Base-by-base conservation (phyloP, 1,140 invertebrate genomes). In the Odontomachus brunneus region DNA sequence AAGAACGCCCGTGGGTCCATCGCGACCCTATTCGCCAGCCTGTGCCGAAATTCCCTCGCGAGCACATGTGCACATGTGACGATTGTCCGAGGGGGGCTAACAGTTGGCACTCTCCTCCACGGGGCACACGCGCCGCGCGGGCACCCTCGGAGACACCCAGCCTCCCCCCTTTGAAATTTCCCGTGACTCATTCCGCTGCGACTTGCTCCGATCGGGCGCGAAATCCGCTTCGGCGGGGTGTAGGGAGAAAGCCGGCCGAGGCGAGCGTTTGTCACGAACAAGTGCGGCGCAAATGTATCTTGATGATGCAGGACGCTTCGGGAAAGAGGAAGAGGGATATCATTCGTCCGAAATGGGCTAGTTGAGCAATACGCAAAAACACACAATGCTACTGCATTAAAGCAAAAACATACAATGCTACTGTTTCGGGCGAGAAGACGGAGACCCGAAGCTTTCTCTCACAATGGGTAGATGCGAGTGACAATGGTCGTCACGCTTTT, bases 11-110 rank as follows among this genome's bases (percentile, higher is more conserved):
- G 17, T 84, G 57, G 80, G 82, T 72, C 74, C 86, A 67, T 80
- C 83, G 60, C 24, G 55, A 44, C 44, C 83, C 82, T 71, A 60
- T 83, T 44, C 48, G 65, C 53, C 49, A 60, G 66, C 81, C 22
- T 44, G 69, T 63, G 69, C 63, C 83, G 86, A 90, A 92, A 92
- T 93, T 93, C 93, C 92, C 92, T 90, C 87, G 92, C 91, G 92
- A 91, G 89, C 91, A 93, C 93, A 92, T 92, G 89, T 93, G 91
- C 72, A 69, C 72, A 48, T n/a, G n/a, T n/a, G n/a, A n/a, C 87
- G 86, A 91, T 85, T 90, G 84, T 62, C 29, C 38, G 38, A 57
- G 65, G 51, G 66, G 75, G 57, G 75, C 17, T 84, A 88, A 88
- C 87, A 88, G 83, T 88, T 88, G 86, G 87, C 83, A 67, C 53